Evolutionary conservation across 2,888 invertebrate genomes (phyloP).

Genomic region (Glyphotaelius pellucidus): DNA sequence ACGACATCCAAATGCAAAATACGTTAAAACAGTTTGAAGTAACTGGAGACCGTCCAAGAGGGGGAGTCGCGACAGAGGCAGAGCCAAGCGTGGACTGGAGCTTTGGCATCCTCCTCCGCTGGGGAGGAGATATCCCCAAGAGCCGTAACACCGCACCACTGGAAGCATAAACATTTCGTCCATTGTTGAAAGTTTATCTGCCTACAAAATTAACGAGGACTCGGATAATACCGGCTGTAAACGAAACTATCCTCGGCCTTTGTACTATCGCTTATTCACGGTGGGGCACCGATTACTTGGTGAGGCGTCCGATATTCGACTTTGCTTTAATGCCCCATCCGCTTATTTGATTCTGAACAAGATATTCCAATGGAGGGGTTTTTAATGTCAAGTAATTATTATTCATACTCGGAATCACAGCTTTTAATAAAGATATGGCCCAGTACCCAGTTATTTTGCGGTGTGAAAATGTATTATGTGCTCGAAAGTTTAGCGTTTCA

Average conservation of each 20-base stretch:
- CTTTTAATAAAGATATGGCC: not conserved
- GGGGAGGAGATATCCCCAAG: conserved; percentile 14
- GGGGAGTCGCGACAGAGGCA: not conserved
- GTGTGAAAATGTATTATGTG: not conserved
- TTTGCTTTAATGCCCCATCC: not conserved
- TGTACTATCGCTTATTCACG: not conserved
- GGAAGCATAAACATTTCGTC: conserved; percentile 42
- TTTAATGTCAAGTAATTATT: not conserved
- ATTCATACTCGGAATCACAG: not conserved
- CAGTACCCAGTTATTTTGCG: not conserved
- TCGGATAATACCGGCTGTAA: conserved; percentile 37
- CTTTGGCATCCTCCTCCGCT: conserved; percentile 3
- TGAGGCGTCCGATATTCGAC: not conserved
- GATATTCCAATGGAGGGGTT: not conserved
- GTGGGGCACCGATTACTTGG: conserved; percentile 14
- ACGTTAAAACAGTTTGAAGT: conserved; percentile 23
- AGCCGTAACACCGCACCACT: conserved; percentile 21
- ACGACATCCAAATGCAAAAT: conserved; percentile 4
- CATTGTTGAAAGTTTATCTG: conserved; percentile 45
- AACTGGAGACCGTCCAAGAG: conserved; percentile 35
- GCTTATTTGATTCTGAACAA: not conserved
- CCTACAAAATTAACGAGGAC: conserved; percentile 43
- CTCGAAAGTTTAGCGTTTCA: not conserved
- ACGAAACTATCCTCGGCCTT: conserved; percentile 41
- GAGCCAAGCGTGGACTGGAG: conserved; percentile 16